phyloP scores from a whole-genome alignment of 2,113 vertebrate genomes.

The Dicentrarchus labrax region DNA sequence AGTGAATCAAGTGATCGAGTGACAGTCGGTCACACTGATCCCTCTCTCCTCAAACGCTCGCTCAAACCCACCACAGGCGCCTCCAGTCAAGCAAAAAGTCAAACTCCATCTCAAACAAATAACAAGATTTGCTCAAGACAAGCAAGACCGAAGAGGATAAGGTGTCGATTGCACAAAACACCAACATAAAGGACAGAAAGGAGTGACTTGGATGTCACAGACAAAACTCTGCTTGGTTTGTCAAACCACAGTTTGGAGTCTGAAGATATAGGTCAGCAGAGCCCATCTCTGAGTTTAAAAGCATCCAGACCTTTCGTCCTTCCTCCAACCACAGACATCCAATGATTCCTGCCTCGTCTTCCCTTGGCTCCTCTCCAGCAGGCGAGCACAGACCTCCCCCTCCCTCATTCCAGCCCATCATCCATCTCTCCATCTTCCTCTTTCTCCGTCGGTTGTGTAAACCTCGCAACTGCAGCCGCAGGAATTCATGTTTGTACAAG shows the following conservation, averaged over 20 bases:
- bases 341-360: conserved; percentile 59
- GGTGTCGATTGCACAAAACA: conserved; percentile 30
- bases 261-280: conserved; percentile 26
- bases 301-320: conserved; percentile 46
- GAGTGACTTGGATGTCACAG: conserved; percentile 38
- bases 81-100: conserved; percentile 13
- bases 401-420: conserved; percentile 35
- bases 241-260: conserved; percentile 41
- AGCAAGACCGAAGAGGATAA: conserved; percentile 50
- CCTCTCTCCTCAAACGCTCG: conserved; percentile 30
- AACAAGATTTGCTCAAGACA: conserved; percentile 41
- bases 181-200: conserved; percentile 11
- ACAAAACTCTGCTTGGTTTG: conserved; percentile 41
- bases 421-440: conserved; percentile 33
- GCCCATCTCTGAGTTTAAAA: conserved; percentile 44
- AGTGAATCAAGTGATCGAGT: conserved; percentile 46
- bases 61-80: conserved; percentile 36
- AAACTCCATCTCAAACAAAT: conserved; percentile 48
- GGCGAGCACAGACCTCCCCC: conserved; percentile 32
- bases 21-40: conserved; percentile 34
- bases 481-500: conserved; percentile 63
- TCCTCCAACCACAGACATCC: conserved; percentile 62
- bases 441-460: conserved; percentile 57
- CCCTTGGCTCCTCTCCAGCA: conserved; percentile 43
- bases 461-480: conserved; percentile 47